Evolutionary conservation across 2,888 invertebrate species (phyloP).

Genomic region (Scaptomyza caliginosa): DNA sequence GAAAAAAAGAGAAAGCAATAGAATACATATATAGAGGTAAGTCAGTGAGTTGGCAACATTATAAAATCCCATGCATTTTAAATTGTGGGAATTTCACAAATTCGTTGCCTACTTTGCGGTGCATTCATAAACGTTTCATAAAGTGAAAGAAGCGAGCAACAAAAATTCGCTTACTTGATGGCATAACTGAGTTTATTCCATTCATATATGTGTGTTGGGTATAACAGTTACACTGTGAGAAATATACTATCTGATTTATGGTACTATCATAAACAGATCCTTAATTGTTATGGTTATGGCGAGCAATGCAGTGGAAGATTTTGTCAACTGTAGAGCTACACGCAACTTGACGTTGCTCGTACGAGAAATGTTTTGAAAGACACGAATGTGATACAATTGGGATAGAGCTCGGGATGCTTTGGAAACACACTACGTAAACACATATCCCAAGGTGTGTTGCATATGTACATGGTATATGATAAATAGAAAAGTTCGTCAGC

Average conservation of each 20-base stretch:
- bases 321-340: too few species aligned
- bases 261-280: too few species aligned
- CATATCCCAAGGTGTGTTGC: constrained; percentile 14
- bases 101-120: constrained; percentile 54
- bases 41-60: constrained; percentile 19
- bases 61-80: constrained; percentile 62
- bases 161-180: neutral
- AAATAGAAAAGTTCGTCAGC: neutral
- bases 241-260: neutral
- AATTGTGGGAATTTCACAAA: constrained; percentile 49
- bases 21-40: constrained; percentile 1
- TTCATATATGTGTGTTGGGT: neutral
- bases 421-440: constrained; percentile 6
- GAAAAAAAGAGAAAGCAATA: neutral
- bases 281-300: too few species aligned
- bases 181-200: neutral
- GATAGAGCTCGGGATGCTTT: constrained; percentile 1
- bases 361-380: neutral
- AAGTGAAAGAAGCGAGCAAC: neutral
- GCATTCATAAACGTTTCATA: neutral
- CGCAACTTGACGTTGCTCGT: too few species aligned
- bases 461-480: constrained; percentile 2
- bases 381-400: neutral
- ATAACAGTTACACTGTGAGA: neutral
- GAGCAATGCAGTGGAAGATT: too few species aligned